Evolutionary conservation across 2,797 vertebrate genomes (phyloP).

Genomic region (Mormyrops attenuatus): DNA sequence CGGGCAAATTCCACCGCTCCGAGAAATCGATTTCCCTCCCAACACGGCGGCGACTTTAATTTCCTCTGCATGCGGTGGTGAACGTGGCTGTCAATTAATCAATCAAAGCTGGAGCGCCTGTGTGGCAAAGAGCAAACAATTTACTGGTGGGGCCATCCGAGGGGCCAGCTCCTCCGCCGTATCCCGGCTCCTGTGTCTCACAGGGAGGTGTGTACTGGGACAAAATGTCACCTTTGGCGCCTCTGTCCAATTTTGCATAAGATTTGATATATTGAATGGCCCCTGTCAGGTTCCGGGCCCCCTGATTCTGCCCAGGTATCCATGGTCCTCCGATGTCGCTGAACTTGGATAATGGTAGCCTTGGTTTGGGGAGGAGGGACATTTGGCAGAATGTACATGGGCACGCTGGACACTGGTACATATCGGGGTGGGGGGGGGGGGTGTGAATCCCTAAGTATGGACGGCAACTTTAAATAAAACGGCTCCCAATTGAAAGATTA

Average conservation of each 20-base stretch:
- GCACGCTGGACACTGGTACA: background rate
- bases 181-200: background rate
- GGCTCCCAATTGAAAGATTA: background rate
- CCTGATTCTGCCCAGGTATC: background rate
- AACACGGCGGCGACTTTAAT: constrained; percentile 26
- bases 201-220: background rate
- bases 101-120: constrained; percentile 53
- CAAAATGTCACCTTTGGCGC: background rate
- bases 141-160: constrained; percentile 38
- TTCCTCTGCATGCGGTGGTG: constrained; percentile 36
- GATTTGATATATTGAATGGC: background rate
- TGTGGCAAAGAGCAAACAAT: constrained; percentile 53
- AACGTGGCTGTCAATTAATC: constrained; percentile 57
- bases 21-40: constrained; percentile 21
- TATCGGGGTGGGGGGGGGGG: background rate
- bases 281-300: background rate
- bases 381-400: background rate
- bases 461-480: background rate
- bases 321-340: background rate
- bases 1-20: constrained; percentile 14
- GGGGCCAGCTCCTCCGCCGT: constrained; percentile 27
- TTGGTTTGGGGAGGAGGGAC: background rate
- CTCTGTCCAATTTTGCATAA: background rate
- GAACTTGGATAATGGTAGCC: background rate
- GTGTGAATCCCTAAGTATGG: background rate